These are phyloP conservation scores for Himalopsyche phryganea DNA, from an alignment of 1,140 invertebrate species.

Conservation along the genomic window DNA sequence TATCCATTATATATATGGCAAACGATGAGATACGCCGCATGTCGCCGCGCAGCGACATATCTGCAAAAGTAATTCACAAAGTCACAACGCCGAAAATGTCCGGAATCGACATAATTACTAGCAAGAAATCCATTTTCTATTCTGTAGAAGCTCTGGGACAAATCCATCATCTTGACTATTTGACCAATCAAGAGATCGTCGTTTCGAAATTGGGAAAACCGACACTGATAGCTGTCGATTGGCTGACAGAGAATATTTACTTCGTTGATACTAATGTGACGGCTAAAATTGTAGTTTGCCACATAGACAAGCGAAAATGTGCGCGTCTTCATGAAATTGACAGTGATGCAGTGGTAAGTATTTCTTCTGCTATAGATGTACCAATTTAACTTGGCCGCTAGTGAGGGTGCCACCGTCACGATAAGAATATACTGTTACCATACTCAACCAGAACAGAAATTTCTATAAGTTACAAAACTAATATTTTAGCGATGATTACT, in stretches of 20 bases:
- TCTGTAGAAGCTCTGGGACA: slow-evolving; percentile 33
- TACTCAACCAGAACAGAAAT: no score
- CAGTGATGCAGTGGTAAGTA: slow-evolving; percentile 55
- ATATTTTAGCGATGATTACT: no score
- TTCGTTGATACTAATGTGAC: slow-evolving; percentile 52
- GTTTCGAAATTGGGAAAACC: slow-evolving; percentile 61
- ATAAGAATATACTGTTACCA: no score
- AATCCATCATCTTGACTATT: slow-evolving; percentile 12
- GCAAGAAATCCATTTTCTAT: slow-evolving; percentile 41
- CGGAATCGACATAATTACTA: slow-evolving; percentile 52
- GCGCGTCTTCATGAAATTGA: slow-evolving; percentile 62
- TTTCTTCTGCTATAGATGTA: slow-evolving; percentile 8
- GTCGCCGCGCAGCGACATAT: slow-evolving; percentile 30
- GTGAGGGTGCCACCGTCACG: no score
- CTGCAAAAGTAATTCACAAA: slow-evolving; percentile 42
- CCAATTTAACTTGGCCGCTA: no score
- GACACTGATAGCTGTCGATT: slow-evolving; percentile 69
- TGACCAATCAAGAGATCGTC: slow-evolving; percentile 18
- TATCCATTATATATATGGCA: slow-evolving; percentile 50
- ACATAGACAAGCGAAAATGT: slow-evolving; percentile 54
- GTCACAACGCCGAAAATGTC: slow-evolving; percentile 43
- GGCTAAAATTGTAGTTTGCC: slow-evolving; percentile 54
- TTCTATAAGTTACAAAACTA: no score
- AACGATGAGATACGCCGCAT: slow-evolving; percentile 54
- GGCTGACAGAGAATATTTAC: slow-evolving; percentile 75